These are phyloP conservation scores for Propithecus coquereli DNA, from an alignment of 2,113 vertebrate species.

Conservation along the genomic window DNA sequence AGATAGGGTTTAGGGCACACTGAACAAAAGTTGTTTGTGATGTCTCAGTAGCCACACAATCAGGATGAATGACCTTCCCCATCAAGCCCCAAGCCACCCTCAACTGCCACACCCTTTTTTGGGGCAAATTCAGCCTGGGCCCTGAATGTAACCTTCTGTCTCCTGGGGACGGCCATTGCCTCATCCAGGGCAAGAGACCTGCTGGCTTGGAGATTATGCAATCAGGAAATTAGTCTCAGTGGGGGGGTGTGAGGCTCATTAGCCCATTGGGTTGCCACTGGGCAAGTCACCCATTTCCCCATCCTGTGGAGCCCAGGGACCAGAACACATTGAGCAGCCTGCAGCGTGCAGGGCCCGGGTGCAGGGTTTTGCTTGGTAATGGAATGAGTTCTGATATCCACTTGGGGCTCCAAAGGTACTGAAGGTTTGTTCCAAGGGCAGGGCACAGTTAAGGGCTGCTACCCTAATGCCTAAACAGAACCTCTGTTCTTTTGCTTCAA, in stretches of 20 bases:
- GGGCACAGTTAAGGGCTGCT: too few relatives aligned
- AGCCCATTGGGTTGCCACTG: rapidly evolving
- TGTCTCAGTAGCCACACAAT: not conserved
- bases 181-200: not conserved
- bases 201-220: not conserved
- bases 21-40: not conserved
- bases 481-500: not conserved
- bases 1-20: not conserved
- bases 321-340: not conserved
- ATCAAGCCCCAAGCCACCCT: not conserved
- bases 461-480: not conserved
- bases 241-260: not conserved
- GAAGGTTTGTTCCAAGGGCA: not conserved
- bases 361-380: too few relatives aligned
- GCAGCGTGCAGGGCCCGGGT: too few relatives aligned
- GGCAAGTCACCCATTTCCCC: not conserved
- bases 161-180: not conserved
- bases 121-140: not conserved
- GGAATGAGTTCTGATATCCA: not conserved
- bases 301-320: not conserved
- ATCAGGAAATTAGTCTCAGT: not conserved
- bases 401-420: not conserved
- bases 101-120: not conserved
- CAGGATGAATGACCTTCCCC: not conserved
- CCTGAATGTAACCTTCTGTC: not conserved